These are phyloP conservation scores for Erynnis tages DNA, from an alignment of 2,888 invertebrate species.

Conservation along the genomic window DNA sequence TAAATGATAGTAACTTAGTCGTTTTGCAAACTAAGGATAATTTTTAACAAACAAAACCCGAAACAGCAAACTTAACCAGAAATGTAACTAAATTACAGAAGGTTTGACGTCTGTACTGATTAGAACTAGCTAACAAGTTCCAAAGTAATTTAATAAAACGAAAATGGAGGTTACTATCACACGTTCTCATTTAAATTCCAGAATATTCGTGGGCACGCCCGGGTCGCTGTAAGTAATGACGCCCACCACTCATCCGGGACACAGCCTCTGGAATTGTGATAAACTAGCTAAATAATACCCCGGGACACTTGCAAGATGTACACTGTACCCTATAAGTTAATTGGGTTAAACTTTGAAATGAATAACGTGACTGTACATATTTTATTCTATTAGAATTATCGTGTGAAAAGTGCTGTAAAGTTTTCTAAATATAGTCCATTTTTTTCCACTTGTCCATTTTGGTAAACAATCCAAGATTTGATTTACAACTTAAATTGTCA, in stretches of 20 bases:
- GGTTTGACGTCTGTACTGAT: no score
- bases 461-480: no score
- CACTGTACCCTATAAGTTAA: slow-evolving; percentile 26
- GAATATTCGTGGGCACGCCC: slow-evolving; percentile 24
- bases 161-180: not conserved
- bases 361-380: not conserved
- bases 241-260: slow-evolving; percentile 29
- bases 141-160: slow-evolving; percentile 6
- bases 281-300: slow-evolving; percentile 22
- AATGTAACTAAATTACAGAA: no score
- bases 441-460: no score
- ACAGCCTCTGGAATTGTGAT: slow-evolving; percentile 17
- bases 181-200: slow-evolving; percentile 16
- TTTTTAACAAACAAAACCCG: no score
- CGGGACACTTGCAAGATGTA: slow-evolving; percentile 1
- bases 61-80: no score
- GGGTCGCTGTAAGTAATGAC: slow-evolving; percentile 31
- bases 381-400: not conserved
- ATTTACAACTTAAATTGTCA: no score
- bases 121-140: not conserved
- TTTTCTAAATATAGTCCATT: no score
- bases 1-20: no score
- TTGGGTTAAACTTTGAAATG: slow-evolving; percentile 25
- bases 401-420: not conserved
- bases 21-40: no score